A percentile compares a stretch with the other conserved stretches of the same genome.
phyloP scores from a whole-genome alignment of 2,797 vertebrate genomes.

The Microcaecilia unicolor region DNA sequence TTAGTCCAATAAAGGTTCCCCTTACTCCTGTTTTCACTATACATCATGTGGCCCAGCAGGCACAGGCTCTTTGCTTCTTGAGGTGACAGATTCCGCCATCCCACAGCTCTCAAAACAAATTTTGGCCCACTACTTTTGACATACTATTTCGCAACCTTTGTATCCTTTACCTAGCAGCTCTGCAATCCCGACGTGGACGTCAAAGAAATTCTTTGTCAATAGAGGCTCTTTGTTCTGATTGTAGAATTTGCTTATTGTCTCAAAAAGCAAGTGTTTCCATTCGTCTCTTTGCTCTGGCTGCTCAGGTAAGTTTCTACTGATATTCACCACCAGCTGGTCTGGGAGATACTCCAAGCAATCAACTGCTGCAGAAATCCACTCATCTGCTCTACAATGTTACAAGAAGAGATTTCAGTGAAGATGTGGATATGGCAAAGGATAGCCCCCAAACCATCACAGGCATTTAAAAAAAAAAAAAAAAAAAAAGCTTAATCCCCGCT shows the following conservation, averaged over 20 bases:
- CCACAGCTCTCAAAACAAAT: background rate
- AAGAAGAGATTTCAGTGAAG: too few species aligned
- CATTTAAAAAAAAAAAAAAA: too few species aligned
- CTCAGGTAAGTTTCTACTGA: conserved; percentile 77
- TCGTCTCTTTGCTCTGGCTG: conserved; percentile 57
- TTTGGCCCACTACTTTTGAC: too few species aligned
- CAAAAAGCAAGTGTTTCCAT: conserved; percentile 79
- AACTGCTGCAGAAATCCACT: conserved; percentile 84
- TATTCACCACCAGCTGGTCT: conserved; percentile 80
- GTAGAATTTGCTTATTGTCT: conserved; percentile 74
- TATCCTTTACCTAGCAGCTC: conserved; percentile 78
- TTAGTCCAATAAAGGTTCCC: too few species aligned
- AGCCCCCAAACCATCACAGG: too few species aligned
- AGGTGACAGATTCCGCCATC: background rate
- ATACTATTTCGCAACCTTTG: background rate
- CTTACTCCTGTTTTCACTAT: too few species aligned
- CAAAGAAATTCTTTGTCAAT: conserved; percentile 75
- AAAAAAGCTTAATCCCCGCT: too few species aligned
- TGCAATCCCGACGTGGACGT: conserved; percentile 86
- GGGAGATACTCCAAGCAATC: conserved; percentile 92
- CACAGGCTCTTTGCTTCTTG: too few species aligned
- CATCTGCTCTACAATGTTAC: conserved; percentile 74
- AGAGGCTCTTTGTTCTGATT: conserved; percentile 68
- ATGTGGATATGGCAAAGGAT: too few species aligned
- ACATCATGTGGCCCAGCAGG: too few species aligned